Base-by-base conservation (phyloP, 1,140 invertebrate genomes). In the Cydia splendana region DNA sequence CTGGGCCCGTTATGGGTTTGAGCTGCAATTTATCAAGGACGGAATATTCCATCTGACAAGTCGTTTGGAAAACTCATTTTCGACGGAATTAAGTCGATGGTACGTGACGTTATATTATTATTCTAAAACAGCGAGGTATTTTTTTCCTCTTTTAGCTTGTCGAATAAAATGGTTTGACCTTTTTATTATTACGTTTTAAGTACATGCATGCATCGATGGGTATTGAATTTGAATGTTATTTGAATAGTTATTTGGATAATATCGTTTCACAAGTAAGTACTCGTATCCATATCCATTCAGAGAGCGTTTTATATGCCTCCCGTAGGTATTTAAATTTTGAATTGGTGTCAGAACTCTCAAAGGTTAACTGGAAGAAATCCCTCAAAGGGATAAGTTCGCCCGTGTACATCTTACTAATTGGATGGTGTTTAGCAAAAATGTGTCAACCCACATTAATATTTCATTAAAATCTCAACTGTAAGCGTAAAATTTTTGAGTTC, bases 11-110 rank as follows among this genome's bases (percentile, higher is more conserved):
- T 18, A 71, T 20, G 34, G 38, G n/a, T 71, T 71, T 42, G 34
- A 71, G 34, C 30, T 38, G 24, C 34, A 45, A 71, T 71, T 71
- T 42, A 71, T 71, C 67, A 71, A 18, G 67, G 1, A 24, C 13
- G 65, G 34, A 71, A 71, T 71, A 71, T 71, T 71, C n/a, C n/a
- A 38, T 38, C 28, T 30, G 28, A 38, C 67, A 71, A 71, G 30
- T 71, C 67, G 67, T 38, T 71, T 45, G 30, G 67, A 71, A 71
- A 71, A 71, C 67, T 71, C 67, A 71, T 71, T 71, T 71, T 71
- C 38, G 30, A 45, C 30, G 34, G 20, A 71, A 42, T 45, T 42
- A 71, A 71, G 67, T 71, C 18, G 2, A 62, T 62, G 57, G 57
- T n/a, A 62, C 57, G 57, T 62, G 57, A 62, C 57, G n/a, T 62